A percentile compares a stretch with the other conserved stretches of the same genome.
These are phyloP conservation scores for Ennomos erosarius DNA, from an alignment of 2,888 invertebrate genomes.

Conservation along the genomic window DNA sequence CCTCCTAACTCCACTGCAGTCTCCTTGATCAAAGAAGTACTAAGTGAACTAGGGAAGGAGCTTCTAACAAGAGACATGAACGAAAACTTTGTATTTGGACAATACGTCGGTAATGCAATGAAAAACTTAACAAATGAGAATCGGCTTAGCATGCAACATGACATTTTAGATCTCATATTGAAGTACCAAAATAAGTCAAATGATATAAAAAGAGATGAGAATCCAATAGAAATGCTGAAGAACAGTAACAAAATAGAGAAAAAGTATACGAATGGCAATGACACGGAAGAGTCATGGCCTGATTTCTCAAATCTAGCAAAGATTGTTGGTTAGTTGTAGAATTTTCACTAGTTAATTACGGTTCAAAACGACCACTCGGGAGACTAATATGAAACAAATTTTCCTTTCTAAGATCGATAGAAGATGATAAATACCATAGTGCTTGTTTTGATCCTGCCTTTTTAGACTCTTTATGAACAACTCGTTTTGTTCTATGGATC, in stretches of 20 bases:
- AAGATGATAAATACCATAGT: too few relatives aligned
- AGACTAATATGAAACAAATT: neutral
- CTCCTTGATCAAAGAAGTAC: constrained; percentile 63
- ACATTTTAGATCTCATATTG: constrained; percentile 69
- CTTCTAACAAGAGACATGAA: constrained; percentile 65
- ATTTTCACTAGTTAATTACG: too few relatives aligned
- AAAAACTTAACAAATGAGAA: constrained; percentile 64
- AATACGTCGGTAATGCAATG: constrained; percentile 72
- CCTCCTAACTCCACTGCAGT: constrained; percentile 45
- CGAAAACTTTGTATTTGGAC: constrained; percentile 80
- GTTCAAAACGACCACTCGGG: too few relatives aligned
- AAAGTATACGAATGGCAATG: constrained; percentile 52
- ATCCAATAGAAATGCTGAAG: neutral
- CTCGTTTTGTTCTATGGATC: too few relatives aligned
- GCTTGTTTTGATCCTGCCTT: too few relatives aligned
- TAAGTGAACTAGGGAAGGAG: constrained; percentile 67
- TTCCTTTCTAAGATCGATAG: too few relatives aligned
- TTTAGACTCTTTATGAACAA: too few relatives aligned
- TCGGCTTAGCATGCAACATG: constrained; percentile 71
- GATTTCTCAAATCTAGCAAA: constrained; percentile 75
- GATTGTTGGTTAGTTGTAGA: constrained; percentile 59
- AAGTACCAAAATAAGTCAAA: constrained; percentile 58
- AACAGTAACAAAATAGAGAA: constrained; percentile 48
- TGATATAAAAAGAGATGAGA: constrained; percentile 42
- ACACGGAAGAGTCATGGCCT: constrained; percentile 74